These are phyloP conservation scores for Baronia brevicornis DNA, from an alignment of 2,888 invertebrate species.

Conservation along the genomic window DNA sequence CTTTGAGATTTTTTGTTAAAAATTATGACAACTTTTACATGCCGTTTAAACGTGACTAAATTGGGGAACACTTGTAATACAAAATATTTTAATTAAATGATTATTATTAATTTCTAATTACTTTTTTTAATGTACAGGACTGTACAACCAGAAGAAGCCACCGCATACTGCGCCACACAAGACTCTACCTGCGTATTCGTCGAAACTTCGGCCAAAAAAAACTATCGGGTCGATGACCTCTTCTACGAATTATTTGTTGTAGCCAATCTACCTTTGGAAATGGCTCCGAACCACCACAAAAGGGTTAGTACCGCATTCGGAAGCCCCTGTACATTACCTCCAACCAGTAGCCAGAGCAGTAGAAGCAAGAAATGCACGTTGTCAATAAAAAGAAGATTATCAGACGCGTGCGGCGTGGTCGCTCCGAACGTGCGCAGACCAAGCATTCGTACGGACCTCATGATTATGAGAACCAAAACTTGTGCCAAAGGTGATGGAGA, in stretches of 20 bases:
- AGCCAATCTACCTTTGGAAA: conserved; percentile 89
- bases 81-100: too few species aligned
- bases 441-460: conserved; percentile 90
- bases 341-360: conserved; percentile 78
- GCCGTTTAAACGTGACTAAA: too few species aligned
- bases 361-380: conserved; percentile 84
- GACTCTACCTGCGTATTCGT: conserved; percentile 86
- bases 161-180: conserved; percentile 85
- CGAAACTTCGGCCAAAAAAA: conserved; percentile 89
- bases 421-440: conserved; percentile 92
- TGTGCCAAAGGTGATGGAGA: conserved; percentile 82
- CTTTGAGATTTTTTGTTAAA: too few species aligned
- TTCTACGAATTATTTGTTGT: conserved; percentile 89
- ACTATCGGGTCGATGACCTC: conserved; percentile 86
- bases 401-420: conserved; percentile 91
- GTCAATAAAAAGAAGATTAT: conserved; percentile 86
- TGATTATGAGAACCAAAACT: conserved; percentile 91
- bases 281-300: conserved; percentile 92
- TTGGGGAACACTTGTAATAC: too few species aligned
- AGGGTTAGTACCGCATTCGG: conserved; percentile 85
- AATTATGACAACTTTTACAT: too few species aligned
- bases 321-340: conserved; percentile 84
- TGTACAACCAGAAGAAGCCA: conserved; percentile 85
- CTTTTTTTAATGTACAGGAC: conserved; percentile 72
- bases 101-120: background rate